Evolutionary conservation across 2,888 invertebrate genomes (phyloP).

Genomic region (Trichacis sp.): DNA sequence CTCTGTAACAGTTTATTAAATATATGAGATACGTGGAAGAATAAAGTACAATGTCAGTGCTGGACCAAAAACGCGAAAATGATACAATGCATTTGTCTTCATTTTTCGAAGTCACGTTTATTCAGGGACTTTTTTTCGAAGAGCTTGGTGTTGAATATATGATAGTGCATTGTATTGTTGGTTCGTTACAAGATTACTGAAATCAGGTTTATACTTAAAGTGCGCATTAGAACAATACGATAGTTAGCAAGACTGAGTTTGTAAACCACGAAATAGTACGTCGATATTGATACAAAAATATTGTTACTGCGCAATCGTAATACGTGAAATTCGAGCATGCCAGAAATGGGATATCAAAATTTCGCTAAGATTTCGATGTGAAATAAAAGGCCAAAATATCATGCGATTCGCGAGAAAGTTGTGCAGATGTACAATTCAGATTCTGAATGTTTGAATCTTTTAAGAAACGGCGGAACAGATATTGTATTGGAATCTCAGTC

Average conservation of each 20-base stretch:
- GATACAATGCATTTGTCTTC: neutral
- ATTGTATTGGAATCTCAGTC: constrained; percentile 11
- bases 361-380: constrained; percentile 1
- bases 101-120: constrained; percentile 7
- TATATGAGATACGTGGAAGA: constrained; percentile 26
- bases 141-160: too few species aligned
- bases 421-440: constrained; percentile 26
- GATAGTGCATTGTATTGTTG: constrained; percentile 24
- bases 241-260: constrained; percentile 35
- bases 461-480: neutral
- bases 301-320: too few species aligned
- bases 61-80: constrained; percentile 5
- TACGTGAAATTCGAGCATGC: too few species aligned
- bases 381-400: neutral
- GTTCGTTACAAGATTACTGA: constrained; percentile 3
- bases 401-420: neutral
- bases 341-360: too few species aligned
- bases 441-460: constrained; percentile 5
- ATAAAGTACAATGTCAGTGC: constrained; percentile 34
- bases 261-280: constrained; percentile 15
- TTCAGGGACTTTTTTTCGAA: too few species aligned
- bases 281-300: neutral
- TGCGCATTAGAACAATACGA: constrained; percentile 13
- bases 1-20: constrained; percentile 22
- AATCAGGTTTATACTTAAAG: constrained; percentile 10